phyloP scores from a whole-genome alignment of 2,113 vertebrate species.

The Nothobranchius furzeri region DNA sequence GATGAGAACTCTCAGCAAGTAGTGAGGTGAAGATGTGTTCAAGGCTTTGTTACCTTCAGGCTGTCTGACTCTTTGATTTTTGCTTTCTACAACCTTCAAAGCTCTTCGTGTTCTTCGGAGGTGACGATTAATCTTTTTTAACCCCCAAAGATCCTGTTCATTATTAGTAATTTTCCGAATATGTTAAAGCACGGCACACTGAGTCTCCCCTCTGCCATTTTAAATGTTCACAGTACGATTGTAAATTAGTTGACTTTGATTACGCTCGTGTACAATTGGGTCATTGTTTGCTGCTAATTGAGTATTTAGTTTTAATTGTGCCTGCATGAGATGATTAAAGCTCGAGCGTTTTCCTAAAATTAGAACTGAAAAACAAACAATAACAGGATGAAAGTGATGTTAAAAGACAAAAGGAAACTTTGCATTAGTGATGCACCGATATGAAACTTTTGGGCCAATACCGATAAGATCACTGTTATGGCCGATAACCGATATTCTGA shows the following conservation, averaged over 20 bases:
- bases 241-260: not conserved
- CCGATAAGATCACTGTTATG: too few relatives aligned
- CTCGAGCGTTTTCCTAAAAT: not conserved
- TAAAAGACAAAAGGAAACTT: not conserved
- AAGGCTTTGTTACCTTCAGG: not conserved
- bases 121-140: constrained; percentile 15
- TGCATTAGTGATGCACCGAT: not conserved
- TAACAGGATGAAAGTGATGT: not conserved
- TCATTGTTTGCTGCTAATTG: not conserved
- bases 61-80: not conserved
- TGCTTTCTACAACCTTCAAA: constrained; percentile 7
- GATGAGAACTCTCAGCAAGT: not conserved
- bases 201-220: not conserved
- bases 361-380: not conserved
- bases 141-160: not conserved
- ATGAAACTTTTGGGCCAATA: too few relatives aligned
- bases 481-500: too few relatives aligned
- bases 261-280: not conserved
- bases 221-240: not conserved
- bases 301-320: not conserved
- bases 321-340: not conserved
- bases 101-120: constrained; percentile 10
- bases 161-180: constrained; percentile 4
- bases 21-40: not conserved
- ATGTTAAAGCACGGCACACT: not conserved